Evolutionary conservation across 2,888 invertebrate species (phyloP).

Genomic region (Slavum lentiscoides): DNA sequence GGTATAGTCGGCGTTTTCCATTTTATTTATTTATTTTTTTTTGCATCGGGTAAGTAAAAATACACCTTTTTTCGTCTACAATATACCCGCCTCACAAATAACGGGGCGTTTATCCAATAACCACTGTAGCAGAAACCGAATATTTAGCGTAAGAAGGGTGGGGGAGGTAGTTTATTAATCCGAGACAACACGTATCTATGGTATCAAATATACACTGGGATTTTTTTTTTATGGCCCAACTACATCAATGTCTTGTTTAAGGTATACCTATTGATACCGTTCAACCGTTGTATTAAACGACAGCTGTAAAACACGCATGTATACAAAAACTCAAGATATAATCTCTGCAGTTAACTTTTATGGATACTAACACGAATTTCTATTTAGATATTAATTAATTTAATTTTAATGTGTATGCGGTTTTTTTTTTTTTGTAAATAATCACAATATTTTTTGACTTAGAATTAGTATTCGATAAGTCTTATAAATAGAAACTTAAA

Average conservation of each 20-base stretch:
- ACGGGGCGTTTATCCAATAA: slow-evolving; percentile 43
- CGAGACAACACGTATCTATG: neutral
- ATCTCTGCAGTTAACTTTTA: neutral
- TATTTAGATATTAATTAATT: neutral
- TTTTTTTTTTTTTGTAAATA: neutral
- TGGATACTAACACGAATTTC: neutral
- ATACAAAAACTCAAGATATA: neutral
- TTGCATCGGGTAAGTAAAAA: slow-evolving; percentile 44
- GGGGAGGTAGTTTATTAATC: slow-evolving; percentile 8
- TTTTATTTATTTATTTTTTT: neutral
- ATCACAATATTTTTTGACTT: neutral
- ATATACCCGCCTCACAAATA: slow-evolving; percentile 38
- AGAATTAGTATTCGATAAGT: no score
- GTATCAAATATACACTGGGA: slow-evolving; percentile 4
- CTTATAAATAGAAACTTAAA: no score
- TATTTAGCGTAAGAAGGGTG: slow-evolving; percentile 29
- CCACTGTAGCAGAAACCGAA: slow-evolving; percentile 35
- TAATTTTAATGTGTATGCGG: no score
- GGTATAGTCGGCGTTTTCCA: slow-evolving; percentile 9
- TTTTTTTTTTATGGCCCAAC: slow-evolving; percentile 14
- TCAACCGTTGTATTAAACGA: neutral
- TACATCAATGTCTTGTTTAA: slow-evolving; percentile 39
- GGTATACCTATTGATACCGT: neutral
- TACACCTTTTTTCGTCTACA: slow-evolving; percentile 24
- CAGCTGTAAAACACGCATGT: slow-evolving; percentile 3